Evolutionary conservation across 2,888 invertebrate genomes (phyloP).

Genomic region (Euphydryas editha): DNA sequence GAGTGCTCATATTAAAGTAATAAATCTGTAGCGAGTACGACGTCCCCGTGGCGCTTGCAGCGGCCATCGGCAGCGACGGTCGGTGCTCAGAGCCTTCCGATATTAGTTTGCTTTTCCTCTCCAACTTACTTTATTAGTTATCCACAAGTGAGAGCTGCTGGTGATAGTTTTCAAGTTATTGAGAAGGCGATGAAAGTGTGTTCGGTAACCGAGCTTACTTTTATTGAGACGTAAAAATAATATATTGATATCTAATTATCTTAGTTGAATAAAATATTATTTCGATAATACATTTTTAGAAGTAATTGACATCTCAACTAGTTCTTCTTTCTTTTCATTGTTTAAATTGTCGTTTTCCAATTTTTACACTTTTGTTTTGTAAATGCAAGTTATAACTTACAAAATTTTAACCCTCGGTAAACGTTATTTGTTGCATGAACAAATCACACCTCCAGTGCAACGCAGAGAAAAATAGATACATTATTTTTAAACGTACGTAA

Average conservation of each 20-base stretch:
- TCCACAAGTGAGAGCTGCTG: constrained; percentile 69
- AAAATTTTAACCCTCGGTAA: neutral
- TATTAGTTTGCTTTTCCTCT: constrained; percentile 84
- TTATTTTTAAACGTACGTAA: neutral
- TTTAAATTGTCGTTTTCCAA: neutral
- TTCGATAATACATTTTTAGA: neutral
- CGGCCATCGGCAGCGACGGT: constrained; percentile 57
- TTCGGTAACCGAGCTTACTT: constrained; percentile 42
- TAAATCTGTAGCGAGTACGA: constrained; percentile 69
- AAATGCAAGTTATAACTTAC: neutral
- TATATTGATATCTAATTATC: neutral
- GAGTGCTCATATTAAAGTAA: constrained; percentile 76
- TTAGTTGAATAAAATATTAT: neutral
- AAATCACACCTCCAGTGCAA: neutral
- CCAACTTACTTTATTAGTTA: constrained; percentile 83
- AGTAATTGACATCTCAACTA: neutral
- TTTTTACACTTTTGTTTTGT: neutral
- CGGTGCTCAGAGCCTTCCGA: constrained; percentile 71
- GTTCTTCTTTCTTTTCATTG: neutral
- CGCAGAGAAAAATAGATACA: neutral
- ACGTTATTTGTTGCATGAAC: neutral
- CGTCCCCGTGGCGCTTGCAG: constrained; percentile 46
- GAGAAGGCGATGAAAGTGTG: constrained; percentile 57
- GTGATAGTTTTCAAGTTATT: constrained; percentile 79
- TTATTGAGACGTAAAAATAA: constrained; percentile 29